Conservation (phyloP, 2,113 vertebrate species). For the Vimba vimba region DNA sequence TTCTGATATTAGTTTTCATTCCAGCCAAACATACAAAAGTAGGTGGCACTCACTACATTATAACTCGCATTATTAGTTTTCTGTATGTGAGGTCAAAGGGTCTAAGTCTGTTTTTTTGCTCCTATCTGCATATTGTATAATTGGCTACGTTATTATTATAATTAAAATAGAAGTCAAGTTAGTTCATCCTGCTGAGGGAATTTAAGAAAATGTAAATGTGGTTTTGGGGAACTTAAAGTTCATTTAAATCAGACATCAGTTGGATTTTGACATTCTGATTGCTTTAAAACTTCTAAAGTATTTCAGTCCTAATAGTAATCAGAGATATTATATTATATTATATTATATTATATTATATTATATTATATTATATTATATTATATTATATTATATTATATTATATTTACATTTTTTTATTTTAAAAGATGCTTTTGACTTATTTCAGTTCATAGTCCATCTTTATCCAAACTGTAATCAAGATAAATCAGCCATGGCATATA, state of each 20-base stretch:
- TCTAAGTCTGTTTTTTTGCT: conserved; percentile 9
- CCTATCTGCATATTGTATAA: background rate
- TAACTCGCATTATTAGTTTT: background rate
- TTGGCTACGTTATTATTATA: background rate
- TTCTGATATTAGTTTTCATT: background rate
- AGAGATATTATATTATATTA: background rate
- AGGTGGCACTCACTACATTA: background rate
- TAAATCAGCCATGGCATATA: background rate
- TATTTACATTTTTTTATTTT: too few relatives aligned
- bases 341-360: background rate
- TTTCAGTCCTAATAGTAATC: background rate
- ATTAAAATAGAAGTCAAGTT: background rate
- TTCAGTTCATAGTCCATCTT: background rate
- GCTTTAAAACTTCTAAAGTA: background rate
- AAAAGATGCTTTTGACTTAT: background rate
- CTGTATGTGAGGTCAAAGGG: background rate
- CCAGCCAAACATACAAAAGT: background rate
- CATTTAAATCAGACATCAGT: background rate
- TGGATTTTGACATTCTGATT: background rate
- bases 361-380: too few relatives aligned
- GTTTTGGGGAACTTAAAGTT: background rate
- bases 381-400: too few relatives aligned
- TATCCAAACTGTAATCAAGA: background rate
- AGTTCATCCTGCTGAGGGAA: background rate
- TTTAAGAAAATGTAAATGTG: background rate